A percentile compares a stretch with the other conserved stretches of the same genome.
These are phyloP conservation scores for Aphaenogaster ashmeadi DNA, from an alignment of 1,140 invertebrate genomes.

Conservation along the genomic window DNA sequence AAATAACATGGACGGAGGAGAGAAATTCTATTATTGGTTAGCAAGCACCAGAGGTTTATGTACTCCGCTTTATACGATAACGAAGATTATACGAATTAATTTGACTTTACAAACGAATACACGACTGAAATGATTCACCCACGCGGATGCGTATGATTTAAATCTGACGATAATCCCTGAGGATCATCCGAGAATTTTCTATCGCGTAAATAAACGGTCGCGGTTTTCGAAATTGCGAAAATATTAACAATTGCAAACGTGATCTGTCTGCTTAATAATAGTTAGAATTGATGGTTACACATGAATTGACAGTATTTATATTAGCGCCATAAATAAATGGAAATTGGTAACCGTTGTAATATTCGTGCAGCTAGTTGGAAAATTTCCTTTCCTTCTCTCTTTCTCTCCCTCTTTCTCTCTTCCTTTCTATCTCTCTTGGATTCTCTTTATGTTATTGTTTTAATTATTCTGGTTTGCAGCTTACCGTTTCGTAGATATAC, in stretches of 20 bases:
- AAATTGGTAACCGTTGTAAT: not conserved
- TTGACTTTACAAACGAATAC: conserved; percentile 26
- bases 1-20: conserved; percentile 17
- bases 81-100: conserved; percentile 46
- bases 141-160: conserved; percentile 28
- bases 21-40: conserved; percentile 33
- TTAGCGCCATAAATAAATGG: not conserved
- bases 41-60: conserved; percentile 25
- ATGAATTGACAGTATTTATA: not conserved
- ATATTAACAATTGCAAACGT: conserved; percentile 3
- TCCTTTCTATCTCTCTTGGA: not conserved
- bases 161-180: conserved; percentile 34
- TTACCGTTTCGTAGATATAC: not conserved
- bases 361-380: not conserved
- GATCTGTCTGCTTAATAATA: conserved; percentile 4
- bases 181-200: conserved; percentile 2
- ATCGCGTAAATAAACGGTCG: conserved; percentile 20
- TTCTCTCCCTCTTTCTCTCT: not conserved
- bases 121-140: not conserved
- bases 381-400: not conserved
- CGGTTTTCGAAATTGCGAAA: not conserved
- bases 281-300: not conserved
- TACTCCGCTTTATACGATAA: conserved; percentile 8
- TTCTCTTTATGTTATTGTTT: not conserved
- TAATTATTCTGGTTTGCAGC: not conserved